phyloP scores from a whole-genome alignment of 2,888 invertebrate species.

The Drosophila buzzatii region DNA sequence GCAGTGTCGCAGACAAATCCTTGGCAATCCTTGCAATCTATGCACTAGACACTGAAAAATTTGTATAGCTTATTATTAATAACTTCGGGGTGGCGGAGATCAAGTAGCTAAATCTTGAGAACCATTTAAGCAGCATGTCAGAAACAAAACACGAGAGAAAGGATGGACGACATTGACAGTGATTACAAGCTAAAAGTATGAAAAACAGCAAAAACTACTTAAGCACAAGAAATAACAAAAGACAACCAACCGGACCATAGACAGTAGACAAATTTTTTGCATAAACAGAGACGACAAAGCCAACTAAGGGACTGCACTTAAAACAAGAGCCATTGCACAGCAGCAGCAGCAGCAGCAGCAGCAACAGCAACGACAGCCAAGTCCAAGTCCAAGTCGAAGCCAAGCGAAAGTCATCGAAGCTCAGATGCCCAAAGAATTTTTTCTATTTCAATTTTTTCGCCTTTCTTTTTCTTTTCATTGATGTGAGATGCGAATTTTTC shows the following conservation, averaged over 20 bases:
- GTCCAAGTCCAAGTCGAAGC: constrained; percentile 33
- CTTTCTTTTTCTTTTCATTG: constrained; percentile 22
- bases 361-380: constrained; percentile 7
- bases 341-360: constrained; percentile 16
- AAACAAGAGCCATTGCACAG: constrained; percentile 63
- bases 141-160: constrained; percentile 62
- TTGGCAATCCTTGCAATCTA: constrained; percentile 48
- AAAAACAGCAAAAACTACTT: constrained; percentile 82
- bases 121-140: constrained; percentile 80
- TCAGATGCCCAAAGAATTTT: constrained; percentile 56
- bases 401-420: constrained; percentile 65
- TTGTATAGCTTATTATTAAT: constrained; percentile 82
- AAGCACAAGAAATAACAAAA: constrained; percentile 80
- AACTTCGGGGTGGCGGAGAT: constrained; percentile 73
- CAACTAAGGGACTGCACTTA: constrained; percentile 77
- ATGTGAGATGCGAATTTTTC: constrained; percentile 76
- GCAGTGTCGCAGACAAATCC: constrained; percentile 46
- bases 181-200: constrained; percentile 81
- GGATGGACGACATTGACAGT: constrained; percentile 77
- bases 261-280: constrained; percentile 80
- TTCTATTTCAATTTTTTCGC: constrained; percentile 18
- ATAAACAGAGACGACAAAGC: constrained; percentile 80
- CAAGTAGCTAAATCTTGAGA: constrained; percentile 81
- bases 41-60: constrained; percentile 74
- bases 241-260: constrained; percentile 43